These are phyloP conservation scores for Hydrotaea cyrtoneurina DNA, from an alignment of 2,888 invertebrate genomes.

Conservation along the genomic window DNA sequence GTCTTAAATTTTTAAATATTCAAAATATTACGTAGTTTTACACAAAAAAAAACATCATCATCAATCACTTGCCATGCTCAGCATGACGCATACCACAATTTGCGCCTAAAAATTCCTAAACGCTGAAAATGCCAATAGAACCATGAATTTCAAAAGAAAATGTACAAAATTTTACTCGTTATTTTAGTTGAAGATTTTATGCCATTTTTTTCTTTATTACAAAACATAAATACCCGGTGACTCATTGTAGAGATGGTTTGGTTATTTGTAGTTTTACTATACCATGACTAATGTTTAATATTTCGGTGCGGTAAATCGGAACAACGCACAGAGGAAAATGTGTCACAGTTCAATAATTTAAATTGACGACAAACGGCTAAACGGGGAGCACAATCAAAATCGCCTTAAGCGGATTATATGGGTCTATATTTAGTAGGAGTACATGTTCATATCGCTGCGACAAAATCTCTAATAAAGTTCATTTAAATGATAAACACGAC, in stretches of 20 bases:
- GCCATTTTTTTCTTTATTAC: too few relatives aligned
- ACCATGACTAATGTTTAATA: not conserved
- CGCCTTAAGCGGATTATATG: not conserved
- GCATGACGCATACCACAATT: too few relatives aligned
- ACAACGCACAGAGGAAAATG: conserved; percentile 20
- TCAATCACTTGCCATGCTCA: too few relatives aligned
- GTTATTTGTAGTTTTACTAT: not conserved
- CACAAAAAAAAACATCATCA: too few relatives aligned
- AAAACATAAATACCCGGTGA: too few relatives aligned
- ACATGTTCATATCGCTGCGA: not conserved
- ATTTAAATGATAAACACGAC: conserved; percentile 12
- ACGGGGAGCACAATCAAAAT: not conserved
- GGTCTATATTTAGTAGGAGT: not conserved
- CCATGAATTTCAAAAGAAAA: too few relatives aligned
- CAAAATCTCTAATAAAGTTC: conserved; percentile 14
- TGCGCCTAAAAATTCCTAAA: too few relatives aligned
- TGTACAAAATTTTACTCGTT: too few relatives aligned
- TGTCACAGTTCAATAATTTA: conserved; percentile 22
- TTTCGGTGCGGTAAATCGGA: not conserved
- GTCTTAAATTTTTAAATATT: too few relatives aligned
- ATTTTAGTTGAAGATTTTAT: too few relatives aligned
- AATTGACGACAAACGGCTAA: conserved; percentile 26
- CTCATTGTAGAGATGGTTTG: not conserved
- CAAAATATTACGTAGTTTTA: too few relatives aligned
- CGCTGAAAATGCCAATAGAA: too few relatives aligned